Evolutionary conservation across 2,113 vertebrate species (phyloP).

Genomic region (Recurvirostra avosetta): DNA sequence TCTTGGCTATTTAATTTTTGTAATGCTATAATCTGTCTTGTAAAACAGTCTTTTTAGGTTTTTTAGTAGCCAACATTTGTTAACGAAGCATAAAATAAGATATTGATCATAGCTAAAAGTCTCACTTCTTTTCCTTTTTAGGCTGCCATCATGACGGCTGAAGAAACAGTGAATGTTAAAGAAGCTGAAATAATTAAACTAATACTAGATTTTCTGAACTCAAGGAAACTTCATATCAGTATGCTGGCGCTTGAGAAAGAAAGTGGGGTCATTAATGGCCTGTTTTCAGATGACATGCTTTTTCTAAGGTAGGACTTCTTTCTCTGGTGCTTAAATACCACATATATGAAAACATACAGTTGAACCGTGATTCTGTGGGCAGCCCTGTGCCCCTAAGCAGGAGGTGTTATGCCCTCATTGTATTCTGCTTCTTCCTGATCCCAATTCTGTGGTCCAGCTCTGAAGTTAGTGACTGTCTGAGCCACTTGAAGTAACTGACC

Average conservation of each 20-base stretch:
- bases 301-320: constrained; percentile 85
- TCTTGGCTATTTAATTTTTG: background rate
- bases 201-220: constrained; percentile 95
- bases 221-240: constrained; percentile 95
- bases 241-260: constrained; percentile 98
- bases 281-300: constrained; percentile 99
- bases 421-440: background rate
- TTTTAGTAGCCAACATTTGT: background rate
- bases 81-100: background rate
- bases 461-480: background rate
- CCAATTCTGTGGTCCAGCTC: background rate
- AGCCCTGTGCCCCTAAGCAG: background rate
- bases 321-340: background rate
- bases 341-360: background rate
- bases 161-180: constrained; percentile 96
- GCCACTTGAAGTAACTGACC: background rate
- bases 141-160: constrained; percentile 89
- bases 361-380: background rate
- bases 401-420: background rate
- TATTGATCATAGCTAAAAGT: background rate
- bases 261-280: constrained; percentile 95
- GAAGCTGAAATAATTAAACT: constrained; percentile 97
- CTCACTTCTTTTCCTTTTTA: constrained; percentile 36
- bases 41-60: background rate
- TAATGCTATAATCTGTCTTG: background rate